A percentile compares a stretch with the other conserved stretches of the same genome.
Evolutionary conservation across 2,113 vertebrate species (phyloP).

Genomic region (Myotis yumanensis): DNA sequence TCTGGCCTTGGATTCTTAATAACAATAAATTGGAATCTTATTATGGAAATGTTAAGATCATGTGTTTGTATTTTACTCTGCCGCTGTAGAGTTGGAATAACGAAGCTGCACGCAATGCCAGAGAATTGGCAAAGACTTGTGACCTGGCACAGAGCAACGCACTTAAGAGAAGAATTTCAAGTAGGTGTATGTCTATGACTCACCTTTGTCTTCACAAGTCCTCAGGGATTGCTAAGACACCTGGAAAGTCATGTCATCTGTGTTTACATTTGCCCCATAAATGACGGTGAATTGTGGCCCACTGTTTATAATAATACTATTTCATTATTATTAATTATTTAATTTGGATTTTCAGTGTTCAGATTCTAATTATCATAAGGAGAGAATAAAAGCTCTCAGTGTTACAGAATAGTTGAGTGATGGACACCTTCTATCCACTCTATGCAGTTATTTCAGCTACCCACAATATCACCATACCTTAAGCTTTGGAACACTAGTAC

Average conservation of each 20-base stretch:
- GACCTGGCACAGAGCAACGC: neutral
- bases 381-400: neutral
- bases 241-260: neutral
- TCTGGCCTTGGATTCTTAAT: neutral
- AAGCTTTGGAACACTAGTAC: neutral
- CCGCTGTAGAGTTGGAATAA: constrained; percentile 65
- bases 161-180: constrained; percentile 35
- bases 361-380: neutral
- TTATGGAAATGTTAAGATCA: neutral
- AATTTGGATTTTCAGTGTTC: neutral
- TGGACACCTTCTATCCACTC: neutral
- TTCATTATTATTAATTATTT: neutral
- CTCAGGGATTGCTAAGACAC: neutral
- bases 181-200: constrained; percentile 6
- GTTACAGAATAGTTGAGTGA: neutral
- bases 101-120: constrained; percentile 73
- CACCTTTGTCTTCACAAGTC: neutral
- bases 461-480: neutral
- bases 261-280: neutral
- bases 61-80: neutral
- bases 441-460: neutral
- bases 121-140: constrained; percentile 63
- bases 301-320: too few relatives aligned
- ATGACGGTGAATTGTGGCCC: neutral
- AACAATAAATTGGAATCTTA: neutral